Percentiles rank a stretch among this genome's conserved stretches.
Conservation (phyloP, 1,140 invertebrate species). For the Drosophila jambulina region DNA sequence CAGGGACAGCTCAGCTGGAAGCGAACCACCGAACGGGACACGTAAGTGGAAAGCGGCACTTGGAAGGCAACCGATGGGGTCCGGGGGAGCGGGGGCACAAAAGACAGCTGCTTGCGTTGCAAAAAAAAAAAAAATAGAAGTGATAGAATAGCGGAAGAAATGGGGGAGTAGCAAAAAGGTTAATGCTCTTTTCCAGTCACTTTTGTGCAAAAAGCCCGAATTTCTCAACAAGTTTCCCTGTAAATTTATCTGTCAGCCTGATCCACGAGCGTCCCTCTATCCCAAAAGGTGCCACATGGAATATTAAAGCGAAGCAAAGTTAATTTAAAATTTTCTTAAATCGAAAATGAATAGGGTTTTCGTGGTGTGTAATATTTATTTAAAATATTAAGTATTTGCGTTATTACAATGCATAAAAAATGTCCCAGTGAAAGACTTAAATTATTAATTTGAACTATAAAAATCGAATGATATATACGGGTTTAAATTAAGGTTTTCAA, state of each 20-base stretch:
- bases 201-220: background rate
- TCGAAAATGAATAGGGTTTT: background rate
- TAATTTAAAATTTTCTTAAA: background rate
- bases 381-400: no score
- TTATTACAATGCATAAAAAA: no score
- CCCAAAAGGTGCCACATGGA: slow-evolving; percentile 4
- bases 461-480: background rate
- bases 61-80: background rate
- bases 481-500: background rate
- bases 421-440: background rate
- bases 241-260: background rate
- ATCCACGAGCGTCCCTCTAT: background rate
- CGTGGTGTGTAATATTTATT: background rate
- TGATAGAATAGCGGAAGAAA: slow-evolving; percentile 27
- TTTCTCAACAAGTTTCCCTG: slow-evolving; percentile 2
- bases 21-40: slow-evolving; percentile 27
- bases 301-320: background rate
- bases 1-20: slow-evolving; percentile 22
- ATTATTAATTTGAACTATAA: background rate
- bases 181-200: slow-evolving; percentile 35
- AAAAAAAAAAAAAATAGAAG: slow-evolving; percentile 49
- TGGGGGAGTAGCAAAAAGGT: slow-evolving; percentile 44
- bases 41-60: slow-evolving; percentile 36
- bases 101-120: slow-evolving; percentile 76
- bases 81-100: background rate